Conservation (phyloP, 2,113 vertebrate genomes). For the Talpa occidentalis region DNA sequence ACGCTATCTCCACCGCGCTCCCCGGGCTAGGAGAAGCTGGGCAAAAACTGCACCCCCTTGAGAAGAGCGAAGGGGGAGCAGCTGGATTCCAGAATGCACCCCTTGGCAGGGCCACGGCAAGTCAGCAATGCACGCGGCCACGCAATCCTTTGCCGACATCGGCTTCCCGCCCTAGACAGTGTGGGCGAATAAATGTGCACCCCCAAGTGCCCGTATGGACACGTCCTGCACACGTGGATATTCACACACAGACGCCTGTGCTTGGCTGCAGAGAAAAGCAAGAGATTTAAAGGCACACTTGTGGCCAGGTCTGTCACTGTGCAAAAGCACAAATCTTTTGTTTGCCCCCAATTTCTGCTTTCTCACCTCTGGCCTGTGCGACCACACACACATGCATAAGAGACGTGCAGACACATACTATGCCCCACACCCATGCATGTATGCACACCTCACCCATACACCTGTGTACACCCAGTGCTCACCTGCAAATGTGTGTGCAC, state of each 20-base stretch:
- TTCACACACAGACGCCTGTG: neutral
- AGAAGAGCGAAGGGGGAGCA: neutral
- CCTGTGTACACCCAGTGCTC: conserved; percentile 40
- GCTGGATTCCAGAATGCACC: conserved; percentile 36
- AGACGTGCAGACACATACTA: neutral
- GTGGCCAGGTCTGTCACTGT: neutral
- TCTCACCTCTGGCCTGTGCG: neutral
- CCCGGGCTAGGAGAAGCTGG: accelerated
- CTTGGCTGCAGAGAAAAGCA: conserved; percentile 63
- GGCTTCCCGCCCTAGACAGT: too few species aligned
- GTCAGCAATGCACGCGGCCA: too few species aligned
- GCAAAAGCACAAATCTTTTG: conserved; percentile 35
- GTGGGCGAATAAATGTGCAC: too few species aligned
- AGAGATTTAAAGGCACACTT: conserved; percentile 54
- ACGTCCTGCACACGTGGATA: too few species aligned
- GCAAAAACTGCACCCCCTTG: neutral
- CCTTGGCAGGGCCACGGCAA: too few species aligned
- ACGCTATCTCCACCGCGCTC: accelerated
- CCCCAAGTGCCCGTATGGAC: too few species aligned
- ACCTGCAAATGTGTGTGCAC: neutral
- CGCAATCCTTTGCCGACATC: too few species aligned
- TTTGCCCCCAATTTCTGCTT: conserved; percentile 55
- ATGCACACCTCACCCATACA: neutral
- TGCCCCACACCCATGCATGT: too few species aligned
- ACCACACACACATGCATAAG: neutral